A percentile compares a stretch with the other conserved stretches of the same genome.
These are phyloP conservation scores for Bucorvus abyssinicus DNA, from an alignment of 2,797 vertebrate species.

Conservation along the genomic window DNA sequence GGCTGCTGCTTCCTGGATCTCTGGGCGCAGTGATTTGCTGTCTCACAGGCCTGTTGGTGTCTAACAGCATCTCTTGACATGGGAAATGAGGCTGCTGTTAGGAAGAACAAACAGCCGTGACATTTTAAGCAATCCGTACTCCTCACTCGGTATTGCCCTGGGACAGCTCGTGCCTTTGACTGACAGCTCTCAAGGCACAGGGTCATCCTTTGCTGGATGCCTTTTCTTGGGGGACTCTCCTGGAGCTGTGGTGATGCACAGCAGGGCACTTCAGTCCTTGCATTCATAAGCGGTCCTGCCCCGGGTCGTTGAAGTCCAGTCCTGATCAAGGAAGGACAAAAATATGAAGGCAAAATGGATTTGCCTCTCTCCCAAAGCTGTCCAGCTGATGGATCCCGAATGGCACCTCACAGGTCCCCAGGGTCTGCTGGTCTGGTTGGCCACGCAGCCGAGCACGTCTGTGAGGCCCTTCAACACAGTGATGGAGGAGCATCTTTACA, in stretches of 20 bases:
- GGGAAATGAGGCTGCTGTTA: background rate
- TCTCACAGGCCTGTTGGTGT: background rate
- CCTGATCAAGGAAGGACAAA: background rate
- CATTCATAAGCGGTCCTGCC: background rate
- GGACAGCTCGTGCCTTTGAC: background rate
- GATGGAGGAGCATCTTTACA: background rate
- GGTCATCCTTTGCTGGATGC: background rate
- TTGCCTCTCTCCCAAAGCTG: background rate
- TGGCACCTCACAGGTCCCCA: rapidly evolving
- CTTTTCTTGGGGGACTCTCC: rapidly evolving
- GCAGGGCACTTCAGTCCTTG: background rate
- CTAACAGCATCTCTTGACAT: background rate
- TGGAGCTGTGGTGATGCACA: background rate
- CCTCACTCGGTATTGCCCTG: background rate
- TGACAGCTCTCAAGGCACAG: background rate
- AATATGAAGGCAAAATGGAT: background rate
- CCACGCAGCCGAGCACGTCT: rapidly evolving
- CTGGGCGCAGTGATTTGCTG: background rate
- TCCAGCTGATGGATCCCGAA: background rate
- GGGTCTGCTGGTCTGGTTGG: background rate
- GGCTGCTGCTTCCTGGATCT: background rate
- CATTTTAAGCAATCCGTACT: background rate
- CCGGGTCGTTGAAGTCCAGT: background rate
- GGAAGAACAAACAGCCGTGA: background rate
- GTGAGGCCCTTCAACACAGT: background rate